Evolutionary conservation across 2,797 vertebrate species (phyloP).

Genomic region (Ceyx erithaca): DNA sequence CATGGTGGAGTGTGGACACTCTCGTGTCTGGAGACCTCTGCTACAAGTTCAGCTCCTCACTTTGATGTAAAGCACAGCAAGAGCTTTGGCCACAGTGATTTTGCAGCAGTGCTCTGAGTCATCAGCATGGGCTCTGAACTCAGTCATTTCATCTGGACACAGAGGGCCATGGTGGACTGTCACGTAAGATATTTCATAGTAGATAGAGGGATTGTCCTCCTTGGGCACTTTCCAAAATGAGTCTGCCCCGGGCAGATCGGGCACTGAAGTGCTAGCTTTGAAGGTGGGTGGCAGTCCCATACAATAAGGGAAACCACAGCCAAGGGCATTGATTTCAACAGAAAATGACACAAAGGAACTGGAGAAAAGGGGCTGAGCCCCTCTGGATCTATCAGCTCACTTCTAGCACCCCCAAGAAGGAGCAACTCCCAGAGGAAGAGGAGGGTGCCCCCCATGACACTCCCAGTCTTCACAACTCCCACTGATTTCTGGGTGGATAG

Average conservation of each 20-base stretch:
- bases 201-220: background rate
- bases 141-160: rapidly evolving
- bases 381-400: background rate
- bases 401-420: background rate
- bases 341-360: background rate
- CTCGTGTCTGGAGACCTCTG: rapidly evolving
- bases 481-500: rapidly evolving
- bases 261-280: background rate
- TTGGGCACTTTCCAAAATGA: background rate
- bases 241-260: rapidly evolving
- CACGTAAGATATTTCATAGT: rapidly evolving
- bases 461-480: rapidly evolving
- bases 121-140: background rate
- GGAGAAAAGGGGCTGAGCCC: background rate
- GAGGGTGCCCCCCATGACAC: rapidly evolving
- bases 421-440: background rate
- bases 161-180: rapidly evolving
- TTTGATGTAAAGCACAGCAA: rapidly evolving
- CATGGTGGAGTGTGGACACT: rapidly evolving
- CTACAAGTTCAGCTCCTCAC: background rate
- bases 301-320: background rate
- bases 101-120: background rate
- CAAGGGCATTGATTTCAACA: background rate
- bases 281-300: background rate
- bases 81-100: background rate